Evolutionary conservation across 2,113 vertebrate genomes (phyloP).

Genomic region (Chlamydotis undulata): DNA sequence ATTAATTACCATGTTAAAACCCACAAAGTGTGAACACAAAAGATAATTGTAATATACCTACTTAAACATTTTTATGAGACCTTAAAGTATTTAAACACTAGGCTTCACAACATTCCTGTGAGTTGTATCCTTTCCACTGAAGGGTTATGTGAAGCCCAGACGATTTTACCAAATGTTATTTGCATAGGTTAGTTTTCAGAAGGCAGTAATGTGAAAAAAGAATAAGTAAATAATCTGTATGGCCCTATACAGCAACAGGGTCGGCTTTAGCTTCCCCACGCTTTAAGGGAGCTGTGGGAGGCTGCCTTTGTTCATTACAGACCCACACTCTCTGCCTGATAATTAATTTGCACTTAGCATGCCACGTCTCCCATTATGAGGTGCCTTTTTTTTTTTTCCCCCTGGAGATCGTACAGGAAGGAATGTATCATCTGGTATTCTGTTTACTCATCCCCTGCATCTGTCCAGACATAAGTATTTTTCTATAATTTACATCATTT

Average conservation of each 20-base stretch:
- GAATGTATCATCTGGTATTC: not conserved
- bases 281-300: not conserved
- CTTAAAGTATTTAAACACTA: not conserved
- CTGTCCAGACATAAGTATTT: not conserved
- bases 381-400: not conserved
- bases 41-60: not conserved
- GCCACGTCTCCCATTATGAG: not conserved
- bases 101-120: not conserved
- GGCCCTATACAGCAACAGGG: not conserved
- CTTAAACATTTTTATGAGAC: not conserved
- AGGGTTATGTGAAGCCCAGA: not conserved
- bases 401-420: not conserved
- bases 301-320: not conserved
- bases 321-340: not conserved
- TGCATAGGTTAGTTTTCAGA: not conserved
- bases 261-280: not conserved
- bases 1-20: not conserved
- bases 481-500: not conserved
- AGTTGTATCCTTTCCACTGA: not conserved
- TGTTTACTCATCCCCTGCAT: not conserved
- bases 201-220: not conserved
- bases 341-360: not conserved
- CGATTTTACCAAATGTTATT: not conserved
- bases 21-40: not conserved
- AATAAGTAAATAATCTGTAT: not conserved